Conservation (phyloP, 2,888 invertebrate species). For the Cheilosia vernalis region DNA sequence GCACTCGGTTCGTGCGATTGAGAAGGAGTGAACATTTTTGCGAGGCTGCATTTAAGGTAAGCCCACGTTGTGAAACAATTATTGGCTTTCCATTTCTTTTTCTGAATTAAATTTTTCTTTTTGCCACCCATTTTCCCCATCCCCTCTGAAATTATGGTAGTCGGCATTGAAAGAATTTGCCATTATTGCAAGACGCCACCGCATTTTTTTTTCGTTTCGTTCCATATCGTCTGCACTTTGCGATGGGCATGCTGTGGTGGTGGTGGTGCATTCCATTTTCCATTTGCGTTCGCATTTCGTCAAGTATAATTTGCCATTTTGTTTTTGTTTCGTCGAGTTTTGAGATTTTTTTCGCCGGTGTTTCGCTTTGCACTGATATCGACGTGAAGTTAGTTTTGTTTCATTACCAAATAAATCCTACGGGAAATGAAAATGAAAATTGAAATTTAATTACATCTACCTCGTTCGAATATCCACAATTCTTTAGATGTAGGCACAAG, state of each 20-base stretch:
- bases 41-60: slow-evolving; percentile 59
- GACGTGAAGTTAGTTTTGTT: slow-evolving; percentile 32
- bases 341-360: slow-evolving; percentile 61
- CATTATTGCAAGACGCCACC: slow-evolving; percentile 77
- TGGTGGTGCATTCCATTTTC: slow-evolving; percentile 22
- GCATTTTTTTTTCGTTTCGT: slow-evolving; percentile 72
- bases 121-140: not conserved
- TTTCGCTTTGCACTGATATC: slow-evolving; percentile 20
- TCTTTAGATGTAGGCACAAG: slow-evolving; percentile 17
- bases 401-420: slow-evolving; percentile 14
- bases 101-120: not conserved
- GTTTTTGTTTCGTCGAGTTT: slow-evolving; percentile 66
- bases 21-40: slow-evolving; percentile 6
- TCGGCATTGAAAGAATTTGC: slow-evolving; percentile 54
- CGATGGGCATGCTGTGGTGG: not conserved
- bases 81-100: slow-evolving; percentile 26
- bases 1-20: slow-evolving; percentile 22
- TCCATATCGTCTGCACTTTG: slow-evolving; percentile 17
- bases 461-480: slow-evolving; percentile 23
- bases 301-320: slow-evolving; percentile 62
- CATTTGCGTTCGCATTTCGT: slow-evolving; percentile 45
- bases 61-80: slow-evolving; percentile 44
- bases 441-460: not conserved
- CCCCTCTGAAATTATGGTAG: slow-evolving; percentile 1
- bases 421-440: slow-evolving; percentile 1